Evolutionary conservation across 2,888 invertebrate genomes (phyloP).

Genomic region (Agrochola lychnidis): DNA sequence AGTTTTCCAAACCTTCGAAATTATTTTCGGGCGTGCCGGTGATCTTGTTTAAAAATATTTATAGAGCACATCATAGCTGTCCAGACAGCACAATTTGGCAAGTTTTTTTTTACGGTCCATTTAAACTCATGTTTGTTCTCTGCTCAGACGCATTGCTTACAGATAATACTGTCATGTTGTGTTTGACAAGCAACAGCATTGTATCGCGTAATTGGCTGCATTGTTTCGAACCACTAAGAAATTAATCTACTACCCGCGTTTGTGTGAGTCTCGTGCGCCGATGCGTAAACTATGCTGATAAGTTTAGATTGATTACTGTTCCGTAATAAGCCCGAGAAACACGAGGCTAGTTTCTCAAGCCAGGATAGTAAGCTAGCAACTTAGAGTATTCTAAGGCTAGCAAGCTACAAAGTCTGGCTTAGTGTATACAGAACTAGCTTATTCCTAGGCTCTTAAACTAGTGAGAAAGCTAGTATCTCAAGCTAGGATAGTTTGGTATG

Average conservation of each 20-base stretch:
- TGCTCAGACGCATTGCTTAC: slow-evolving; percentile 47
- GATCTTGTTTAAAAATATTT: no score
- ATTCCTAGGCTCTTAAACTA: no score
- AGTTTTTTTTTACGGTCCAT: slow-evolving; percentile 29
- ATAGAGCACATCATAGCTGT: no score
- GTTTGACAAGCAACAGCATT: slow-evolving; percentile 59
- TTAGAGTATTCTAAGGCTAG: no score
- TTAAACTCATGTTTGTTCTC: slow-evolving; percentile 41
- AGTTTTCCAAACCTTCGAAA: no score
- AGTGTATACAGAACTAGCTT: no score
- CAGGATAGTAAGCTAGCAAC: no score
- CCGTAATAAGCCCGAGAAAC: not conserved
- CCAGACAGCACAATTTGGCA: not conserved
- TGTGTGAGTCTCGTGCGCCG: slow-evolving; percentile 22
- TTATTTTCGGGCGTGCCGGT: no score
- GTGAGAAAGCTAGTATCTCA: no score
- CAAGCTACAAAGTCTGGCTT: no score
- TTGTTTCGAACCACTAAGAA: slow-evolving; percentile 68
- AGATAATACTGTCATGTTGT: slow-evolving; percentile 56
- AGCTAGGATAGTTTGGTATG: no score
- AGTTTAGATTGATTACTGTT: slow-evolving; percentile 25
- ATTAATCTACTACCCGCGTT: slow-evolving; percentile 63
- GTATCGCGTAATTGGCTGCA: slow-evolving; percentile 68
- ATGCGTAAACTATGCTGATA: slow-evolving; percentile 45
- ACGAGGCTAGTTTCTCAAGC: no score